Evolutionary conservation across 2,888 invertebrate species (phyloP).

Genomic region (Lamellibrachia satsuma): DNA sequence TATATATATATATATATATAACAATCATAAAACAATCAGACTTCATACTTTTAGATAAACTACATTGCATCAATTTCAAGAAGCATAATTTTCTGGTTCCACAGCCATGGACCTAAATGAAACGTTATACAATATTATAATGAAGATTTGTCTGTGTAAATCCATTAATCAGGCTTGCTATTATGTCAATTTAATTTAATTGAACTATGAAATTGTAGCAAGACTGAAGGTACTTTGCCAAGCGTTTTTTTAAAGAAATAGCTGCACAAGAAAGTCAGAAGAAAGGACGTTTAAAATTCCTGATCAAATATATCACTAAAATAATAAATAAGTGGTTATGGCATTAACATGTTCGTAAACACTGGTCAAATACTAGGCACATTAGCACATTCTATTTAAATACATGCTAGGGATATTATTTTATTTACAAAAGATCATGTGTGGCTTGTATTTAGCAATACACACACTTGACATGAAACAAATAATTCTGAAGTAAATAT

Average conservation of each 20-base stretch:
- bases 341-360: background rate
- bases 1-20: too few relatives aligned
- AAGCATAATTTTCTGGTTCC: too few relatives aligned
- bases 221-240: background rate
- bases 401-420: background rate
- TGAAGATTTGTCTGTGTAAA: too few relatives aligned
- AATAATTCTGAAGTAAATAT: background rate
- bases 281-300: background rate
- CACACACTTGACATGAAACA: background rate
- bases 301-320: background rate
- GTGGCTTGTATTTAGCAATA: background rate
- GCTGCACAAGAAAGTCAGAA: background rate
- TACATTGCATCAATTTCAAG: too few relatives aligned
- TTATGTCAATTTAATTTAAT: too few relatives aligned
- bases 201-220: background rate
- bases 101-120: too few relatives aligned
- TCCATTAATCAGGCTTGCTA: too few relatives aligned
- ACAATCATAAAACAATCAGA: too few relatives aligned
- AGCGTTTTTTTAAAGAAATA: background rate
- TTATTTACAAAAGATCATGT: background rate
- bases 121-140: too few relatives aligned
- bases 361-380: background rate
- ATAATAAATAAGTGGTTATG: background rate
- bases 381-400: background rate
- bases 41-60: too few relatives aligned